Conservation (phyloP, 2,797 vertebrate genomes). For the Sebastes nivosus region DNA sequence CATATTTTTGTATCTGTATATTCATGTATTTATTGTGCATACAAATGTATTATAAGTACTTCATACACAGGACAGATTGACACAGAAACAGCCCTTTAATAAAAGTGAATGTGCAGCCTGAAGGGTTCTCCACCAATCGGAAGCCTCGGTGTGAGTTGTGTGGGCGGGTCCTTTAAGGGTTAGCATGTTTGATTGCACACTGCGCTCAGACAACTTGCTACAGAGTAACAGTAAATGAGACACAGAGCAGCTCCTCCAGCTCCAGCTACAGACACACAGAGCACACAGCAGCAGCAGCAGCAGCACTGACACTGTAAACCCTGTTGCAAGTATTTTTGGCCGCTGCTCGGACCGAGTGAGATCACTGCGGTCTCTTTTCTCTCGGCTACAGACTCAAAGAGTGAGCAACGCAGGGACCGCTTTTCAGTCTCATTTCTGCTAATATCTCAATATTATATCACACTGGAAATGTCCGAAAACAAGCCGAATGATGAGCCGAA, state of each 20-base stretch:
- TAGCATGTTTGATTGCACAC: slow-evolving; percentile 63
- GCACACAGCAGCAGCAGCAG: slow-evolving; percentile 58
- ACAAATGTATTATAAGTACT: neutral
- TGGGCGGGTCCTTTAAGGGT: slow-evolving; percentile 40
- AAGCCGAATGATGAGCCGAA: slow-evolving; percentile 95
- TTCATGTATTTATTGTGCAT: neutral
- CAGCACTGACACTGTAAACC: slow-evolving; percentile 78
- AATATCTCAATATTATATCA: slow-evolving; percentile 71
- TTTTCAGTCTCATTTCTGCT: slow-evolving; percentile 67
- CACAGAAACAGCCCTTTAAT: slow-evolving; percentile 42
- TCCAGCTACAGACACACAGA: no score
- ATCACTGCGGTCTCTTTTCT: slow-evolving; percentile 78
- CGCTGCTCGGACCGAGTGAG: slow-evolving; percentile 79
- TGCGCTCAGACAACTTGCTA: slow-evolving; percentile 75
- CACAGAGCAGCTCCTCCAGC: slow-evolving; percentile 70
- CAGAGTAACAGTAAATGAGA: slow-evolving; percentile 85
- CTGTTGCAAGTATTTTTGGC: slow-evolving; percentile 84
- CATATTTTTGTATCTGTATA: no score
- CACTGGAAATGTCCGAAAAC: slow-evolving; percentile 97
- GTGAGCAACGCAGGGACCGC: slow-evolving; percentile 74
- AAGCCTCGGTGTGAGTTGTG: neutral
- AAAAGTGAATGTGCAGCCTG: slow-evolving; percentile 6
- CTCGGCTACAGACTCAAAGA: slow-evolving; percentile 71
- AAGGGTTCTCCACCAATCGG: slow-evolving; percentile 59
- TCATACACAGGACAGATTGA: slow-evolving; percentile 34